phyloP scores from a whole-genome alignment of 2,888 invertebrate species.

The Chalcosyrphus nemorum region DNA sequence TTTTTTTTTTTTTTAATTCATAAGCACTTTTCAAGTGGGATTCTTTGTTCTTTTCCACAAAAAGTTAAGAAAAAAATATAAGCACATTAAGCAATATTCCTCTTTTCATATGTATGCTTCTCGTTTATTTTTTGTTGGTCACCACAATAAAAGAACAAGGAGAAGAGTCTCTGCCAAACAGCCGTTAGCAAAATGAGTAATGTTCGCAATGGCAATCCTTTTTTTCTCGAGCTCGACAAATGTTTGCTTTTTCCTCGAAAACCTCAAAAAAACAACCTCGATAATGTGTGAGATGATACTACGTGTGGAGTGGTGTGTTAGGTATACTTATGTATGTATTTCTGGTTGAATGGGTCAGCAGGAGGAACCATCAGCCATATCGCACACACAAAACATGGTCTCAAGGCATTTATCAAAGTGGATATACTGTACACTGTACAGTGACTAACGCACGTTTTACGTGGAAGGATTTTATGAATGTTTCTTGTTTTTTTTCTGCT shows the following conservation, averaged over 20 bases:
- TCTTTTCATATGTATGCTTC: background rate
- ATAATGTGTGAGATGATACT: slow-evolving; percentile 33
- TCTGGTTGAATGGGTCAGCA: slow-evolving; percentile 54
- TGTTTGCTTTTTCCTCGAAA: slow-evolving; percentile 56
- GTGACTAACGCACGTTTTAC: background rate
- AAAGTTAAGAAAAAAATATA: background rate
- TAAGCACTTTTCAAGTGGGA: slow-evolving; percentile 28
- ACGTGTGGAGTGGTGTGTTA: slow-evolving; percentile 47
- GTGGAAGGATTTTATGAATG: background rate
- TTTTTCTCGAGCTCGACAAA: slow-evolving; percentile 38
- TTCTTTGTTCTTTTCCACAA: slow-evolving; percentile 44
- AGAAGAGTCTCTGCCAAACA: slow-evolving; percentile 34
- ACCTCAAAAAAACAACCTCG: slow-evolving; percentile 30
- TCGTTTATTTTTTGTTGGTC: slow-evolving; percentile 20
- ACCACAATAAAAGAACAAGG: background rate
- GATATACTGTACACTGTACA: slow-evolving; percentile 8
- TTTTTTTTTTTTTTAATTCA: background rate
- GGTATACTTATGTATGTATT: no score
- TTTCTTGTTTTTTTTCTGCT: no score
- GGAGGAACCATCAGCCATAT: no score
- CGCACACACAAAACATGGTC: slow-evolving; percentile 21
- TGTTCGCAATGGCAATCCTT: slow-evolving; percentile 61
- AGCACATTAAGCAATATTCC: slow-evolving; percentile 1
- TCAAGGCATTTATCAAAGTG: slow-evolving; percentile 34
- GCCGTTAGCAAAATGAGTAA: slow-evolving; percentile 64